phyloP scores from a whole-genome alignment of 2,888 invertebrate species.

The Sylvicola cinctus region DNA sequence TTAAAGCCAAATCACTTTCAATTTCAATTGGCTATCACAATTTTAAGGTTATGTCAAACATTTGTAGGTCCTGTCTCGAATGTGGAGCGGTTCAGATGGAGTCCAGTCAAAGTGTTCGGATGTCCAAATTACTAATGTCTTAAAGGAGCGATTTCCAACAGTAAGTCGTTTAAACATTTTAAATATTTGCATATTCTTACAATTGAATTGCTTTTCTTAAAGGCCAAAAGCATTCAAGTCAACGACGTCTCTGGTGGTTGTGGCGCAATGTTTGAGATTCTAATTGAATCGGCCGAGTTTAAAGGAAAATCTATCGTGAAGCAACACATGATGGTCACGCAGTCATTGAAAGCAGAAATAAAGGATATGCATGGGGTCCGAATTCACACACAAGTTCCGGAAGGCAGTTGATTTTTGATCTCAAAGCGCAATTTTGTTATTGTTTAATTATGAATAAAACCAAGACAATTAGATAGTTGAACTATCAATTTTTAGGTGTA shows the following conservation, averaged over 20 bases:
- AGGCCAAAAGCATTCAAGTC: conserved; percentile 29
- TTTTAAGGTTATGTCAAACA: no score
- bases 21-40: no score
- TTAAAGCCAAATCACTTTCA: no score
- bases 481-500: no score
- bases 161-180: conserved; percentile 6
- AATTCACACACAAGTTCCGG: conserved; percentile 43
- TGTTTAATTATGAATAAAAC: no score
- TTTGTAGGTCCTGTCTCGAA: conserved; percentile 7
- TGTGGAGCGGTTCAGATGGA: conserved; percentile 8
- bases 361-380: conserved; percentile 67
- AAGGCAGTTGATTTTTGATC: no score
- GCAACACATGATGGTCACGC: conserved; percentile 52
- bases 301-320: conserved; percentile 45
- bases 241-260: conserved; percentile 60
- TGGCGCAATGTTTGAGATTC: conserved; percentile 61
- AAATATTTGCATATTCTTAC: neutral
- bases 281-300: conserved; percentile 47
- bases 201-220: conserved; percentile 1
- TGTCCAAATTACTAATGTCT: conserved; percentile 6
- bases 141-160: conserved; percentile 7
- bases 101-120: conserved; percentile 6
- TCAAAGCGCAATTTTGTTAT: no score
- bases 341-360: conserved; percentile 53
- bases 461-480: no score